A percentile compares a stretch with the other conserved stretches of the same genome.
Evolutionary conservation across 2,797 vertebrate species (phyloP).

Genomic region (Urophycis tenuis): DNA sequence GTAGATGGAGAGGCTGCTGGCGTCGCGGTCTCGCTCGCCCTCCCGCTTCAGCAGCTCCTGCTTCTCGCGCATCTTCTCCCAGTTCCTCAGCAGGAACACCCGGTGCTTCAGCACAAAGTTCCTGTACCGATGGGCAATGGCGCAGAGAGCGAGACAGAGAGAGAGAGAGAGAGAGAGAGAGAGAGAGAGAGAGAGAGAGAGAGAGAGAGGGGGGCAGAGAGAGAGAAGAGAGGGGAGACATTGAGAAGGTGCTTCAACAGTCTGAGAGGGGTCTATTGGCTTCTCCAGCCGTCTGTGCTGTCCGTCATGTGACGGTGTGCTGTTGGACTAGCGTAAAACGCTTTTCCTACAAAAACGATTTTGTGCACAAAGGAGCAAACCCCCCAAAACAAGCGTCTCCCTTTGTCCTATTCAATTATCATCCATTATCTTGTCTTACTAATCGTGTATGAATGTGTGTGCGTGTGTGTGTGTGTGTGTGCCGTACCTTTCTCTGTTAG

Average conservation of each 20-base stretch:
- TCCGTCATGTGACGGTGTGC: background rate
- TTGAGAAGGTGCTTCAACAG: background rate
- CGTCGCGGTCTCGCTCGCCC: constrained; percentile 71
- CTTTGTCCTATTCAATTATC: background rate
- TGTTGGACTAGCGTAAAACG: background rate
- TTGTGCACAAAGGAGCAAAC: background rate
- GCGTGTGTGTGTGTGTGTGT: background rate
- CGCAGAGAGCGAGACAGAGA: background rate
- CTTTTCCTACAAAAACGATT: background rate
- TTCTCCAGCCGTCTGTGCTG: background rate
- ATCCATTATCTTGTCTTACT: background rate
- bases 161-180: background rate
- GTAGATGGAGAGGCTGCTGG: constrained; percentile 77
- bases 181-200: background rate
- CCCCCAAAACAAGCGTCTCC: background rate
- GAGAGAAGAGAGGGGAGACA: background rate
- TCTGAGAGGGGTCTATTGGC: background rate
- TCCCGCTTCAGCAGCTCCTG: constrained; percentile 89
- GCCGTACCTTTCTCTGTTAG: constrained; percentile 95
- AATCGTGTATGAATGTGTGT: background rate
- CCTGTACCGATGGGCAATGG: constrained; percentile 54
- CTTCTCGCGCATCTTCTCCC: constrained; percentile 94
- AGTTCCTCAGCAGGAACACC: constrained; percentile 92
- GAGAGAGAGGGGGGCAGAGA: background rate
- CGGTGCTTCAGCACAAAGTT: constrained; percentile 95